Evolutionary conservation across 2,113 vertebrate genomes (phyloP).

Genomic region (Eleginops maclovinus): DNA sequence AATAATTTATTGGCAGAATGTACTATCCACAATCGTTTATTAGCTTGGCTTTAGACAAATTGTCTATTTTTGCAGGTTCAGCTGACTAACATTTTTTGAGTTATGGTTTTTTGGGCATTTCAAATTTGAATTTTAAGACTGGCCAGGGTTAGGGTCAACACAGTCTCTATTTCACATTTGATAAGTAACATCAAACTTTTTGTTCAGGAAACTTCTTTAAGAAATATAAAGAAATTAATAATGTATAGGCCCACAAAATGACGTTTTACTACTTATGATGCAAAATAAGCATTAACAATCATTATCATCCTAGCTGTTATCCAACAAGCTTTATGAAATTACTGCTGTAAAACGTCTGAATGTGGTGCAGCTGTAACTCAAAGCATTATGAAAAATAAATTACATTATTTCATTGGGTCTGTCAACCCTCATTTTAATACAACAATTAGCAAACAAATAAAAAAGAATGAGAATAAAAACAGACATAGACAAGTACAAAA

Average conservation of each 20-base stretch:
- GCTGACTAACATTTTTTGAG: neutral
- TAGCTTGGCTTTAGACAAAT: neutral
- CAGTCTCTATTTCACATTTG: neutral
- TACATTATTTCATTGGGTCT: constrained; percentile 45
- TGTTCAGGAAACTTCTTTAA: too few relatives aligned
- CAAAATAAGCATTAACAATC: neutral
- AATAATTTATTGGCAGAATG: neutral
- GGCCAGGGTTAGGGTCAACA: neutral
- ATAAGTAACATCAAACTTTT: too few relatives aligned
- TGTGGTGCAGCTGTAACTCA: neutral
- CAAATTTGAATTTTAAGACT: neutral
- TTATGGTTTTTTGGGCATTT: neutral
- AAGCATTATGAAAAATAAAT: constrained; percentile 27
- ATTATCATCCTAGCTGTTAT: neutral
- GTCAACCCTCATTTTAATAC: constrained; percentile 74
- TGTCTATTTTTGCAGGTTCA: neutral
- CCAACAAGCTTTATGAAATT: neutral
- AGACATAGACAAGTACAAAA: constrained; percentile 75
- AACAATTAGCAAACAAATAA: constrained; percentile 60
- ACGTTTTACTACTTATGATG: neutral
- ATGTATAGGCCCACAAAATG: neutral
- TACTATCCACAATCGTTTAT: neutral
- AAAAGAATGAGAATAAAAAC: constrained; percentile 65
- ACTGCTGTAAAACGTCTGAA: neutral
- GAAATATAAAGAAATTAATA: neutral